Percentiles rank a stretch among this genome's conserved stretches.
phyloP scores from a whole-genome alignment of 2,888 invertebrate species.

The Leucozona laternaria region DNA sequence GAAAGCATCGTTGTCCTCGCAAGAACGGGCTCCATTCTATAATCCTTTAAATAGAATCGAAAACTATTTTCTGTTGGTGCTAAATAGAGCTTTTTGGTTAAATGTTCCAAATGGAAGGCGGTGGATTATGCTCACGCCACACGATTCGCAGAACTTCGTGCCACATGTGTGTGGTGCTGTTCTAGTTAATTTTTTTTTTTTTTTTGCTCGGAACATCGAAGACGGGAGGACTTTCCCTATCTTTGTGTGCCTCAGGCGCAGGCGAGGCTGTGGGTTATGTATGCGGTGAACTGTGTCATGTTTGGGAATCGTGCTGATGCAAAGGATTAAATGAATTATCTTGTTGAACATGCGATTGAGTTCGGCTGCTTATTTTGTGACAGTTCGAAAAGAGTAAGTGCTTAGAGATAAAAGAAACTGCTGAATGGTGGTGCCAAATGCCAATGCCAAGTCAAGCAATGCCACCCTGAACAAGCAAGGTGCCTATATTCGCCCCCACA shows the following conservation, averaged over 20 bases:
- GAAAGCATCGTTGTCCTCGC: conserved; percentile 38
- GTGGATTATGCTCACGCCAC: conserved; percentile 24
- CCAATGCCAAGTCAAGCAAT: conserved; percentile 14
- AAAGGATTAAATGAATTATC: conserved; percentile 62
- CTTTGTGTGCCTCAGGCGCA: not conserved
- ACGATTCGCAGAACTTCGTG: conserved; percentile 26
- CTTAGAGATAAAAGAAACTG: conserved; percentile 2
- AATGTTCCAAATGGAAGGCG: conserved; percentile 30
- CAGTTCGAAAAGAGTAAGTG: conserved; percentile 7
- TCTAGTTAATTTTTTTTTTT: conserved; percentile 28
- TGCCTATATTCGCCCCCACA: not conserved
- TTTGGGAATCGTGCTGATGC: conserved; percentile 42
- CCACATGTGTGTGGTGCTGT: conserved; percentile 24
- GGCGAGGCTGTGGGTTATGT: conserved; percentile 10
- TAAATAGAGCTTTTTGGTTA: conserved; percentile 35
- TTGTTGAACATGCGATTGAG: conserved; percentile 63
- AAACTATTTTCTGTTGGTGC: conserved; percentile 17
- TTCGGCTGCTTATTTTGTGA: conserved; percentile 40
- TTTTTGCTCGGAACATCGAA: not conserved
- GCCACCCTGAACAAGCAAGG: not conserved
- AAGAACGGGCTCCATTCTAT: not conserved
- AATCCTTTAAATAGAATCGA: conserved; percentile 45
- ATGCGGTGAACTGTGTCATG: conserved; percentile 41
- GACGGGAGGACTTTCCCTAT: not conserved
- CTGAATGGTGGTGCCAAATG: conserved; percentile 22